Conservation (phyloP, 1,140 invertebrate genomes). For the Caerostris darwini region DNA sequence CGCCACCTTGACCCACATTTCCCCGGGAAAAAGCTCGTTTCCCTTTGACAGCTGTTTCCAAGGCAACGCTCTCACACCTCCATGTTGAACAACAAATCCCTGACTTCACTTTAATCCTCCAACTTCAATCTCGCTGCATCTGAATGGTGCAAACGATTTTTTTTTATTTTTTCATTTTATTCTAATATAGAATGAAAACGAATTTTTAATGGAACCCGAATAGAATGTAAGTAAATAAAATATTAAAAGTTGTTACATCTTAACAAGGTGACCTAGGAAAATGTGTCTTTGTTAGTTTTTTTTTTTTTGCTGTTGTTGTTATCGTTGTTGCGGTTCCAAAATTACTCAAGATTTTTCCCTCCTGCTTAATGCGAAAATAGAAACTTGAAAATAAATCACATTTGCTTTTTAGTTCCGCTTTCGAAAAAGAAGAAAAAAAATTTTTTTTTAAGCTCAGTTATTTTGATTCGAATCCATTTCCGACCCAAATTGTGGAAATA, state of each 20-base stretch:
- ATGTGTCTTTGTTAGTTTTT: background rate
- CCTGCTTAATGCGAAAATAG: background rate
- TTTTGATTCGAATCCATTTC: too few relatives aligned
- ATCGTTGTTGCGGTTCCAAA: slow-evolving; percentile 3
- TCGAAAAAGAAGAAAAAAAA: background rate
- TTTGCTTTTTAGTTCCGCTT: background rate
- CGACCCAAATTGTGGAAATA: too few relatives aligned
- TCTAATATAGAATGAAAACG: too few relatives aligned
- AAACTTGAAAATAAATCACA: background rate
- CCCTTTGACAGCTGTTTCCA: background rate
- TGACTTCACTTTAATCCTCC: background rate
- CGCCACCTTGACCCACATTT: slow-evolving; percentile 37
- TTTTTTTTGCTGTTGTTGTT: background rate
- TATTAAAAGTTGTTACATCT: background rate
- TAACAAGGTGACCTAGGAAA: slow-evolving; percentile 11
- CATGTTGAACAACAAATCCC: background rate
- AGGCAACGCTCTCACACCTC: background rate
- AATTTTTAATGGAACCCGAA: too few relatives aligned
- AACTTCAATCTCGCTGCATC: background rate
- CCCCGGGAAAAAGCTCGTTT: background rate
- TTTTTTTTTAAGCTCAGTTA: too few relatives aligned
- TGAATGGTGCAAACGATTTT: background rate
- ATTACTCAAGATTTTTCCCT: background rate
- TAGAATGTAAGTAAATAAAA: background rate
- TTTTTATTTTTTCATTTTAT: background rate